phyloP scores from a whole-genome alignment of 2,888 invertebrate species.

The Pyrochroa serraticornis region DNA sequence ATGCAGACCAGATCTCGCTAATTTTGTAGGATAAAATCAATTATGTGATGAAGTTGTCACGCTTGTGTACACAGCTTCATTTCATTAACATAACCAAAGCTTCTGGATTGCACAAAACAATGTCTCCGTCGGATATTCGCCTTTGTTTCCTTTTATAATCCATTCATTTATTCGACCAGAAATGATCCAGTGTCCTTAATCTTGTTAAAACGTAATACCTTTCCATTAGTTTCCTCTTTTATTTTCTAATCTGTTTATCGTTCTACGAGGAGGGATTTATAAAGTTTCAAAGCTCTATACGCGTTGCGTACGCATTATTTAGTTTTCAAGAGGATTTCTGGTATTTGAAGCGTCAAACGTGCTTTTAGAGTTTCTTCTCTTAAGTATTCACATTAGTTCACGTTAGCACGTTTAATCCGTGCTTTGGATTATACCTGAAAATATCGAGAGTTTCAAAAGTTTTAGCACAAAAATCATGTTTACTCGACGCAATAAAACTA shows the following conservation, averaged over 20 bases:
- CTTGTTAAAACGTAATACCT: constrained; percentile 55
- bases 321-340: constrained; percentile 45
- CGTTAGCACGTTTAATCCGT: constrained; percentile 29
- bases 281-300: constrained; percentile 43
- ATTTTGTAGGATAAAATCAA: no score
- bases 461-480: constrained; percentile 23
- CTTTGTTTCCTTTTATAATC: constrained; percentile 34
- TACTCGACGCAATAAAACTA: constrained; percentile 17
- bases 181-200: constrained; percentile 52
- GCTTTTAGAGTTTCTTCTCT: constrained; percentile 37
- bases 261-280: constrained; percentile 46
- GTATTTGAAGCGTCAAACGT: constrained; percentile 45
- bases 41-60: no score
- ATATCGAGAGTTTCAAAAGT: constrained; percentile 16
- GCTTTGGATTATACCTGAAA: constrained; percentile 12
- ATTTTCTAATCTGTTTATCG: constrained; percentile 57
- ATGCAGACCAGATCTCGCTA: no score
- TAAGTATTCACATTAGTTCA: constrained; percentile 33
- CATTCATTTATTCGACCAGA: constrained; percentile 42
- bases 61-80: not conserved
- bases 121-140: constrained; percentile 20
- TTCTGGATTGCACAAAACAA: constrained; percentile 22
- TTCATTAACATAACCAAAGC: constrained; percentile 19
- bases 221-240: constrained; percentile 55
- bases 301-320: constrained; percentile 40